Conservation (phyloP, 1,140 invertebrate species). For the Nixonia krombeini region DNA sequence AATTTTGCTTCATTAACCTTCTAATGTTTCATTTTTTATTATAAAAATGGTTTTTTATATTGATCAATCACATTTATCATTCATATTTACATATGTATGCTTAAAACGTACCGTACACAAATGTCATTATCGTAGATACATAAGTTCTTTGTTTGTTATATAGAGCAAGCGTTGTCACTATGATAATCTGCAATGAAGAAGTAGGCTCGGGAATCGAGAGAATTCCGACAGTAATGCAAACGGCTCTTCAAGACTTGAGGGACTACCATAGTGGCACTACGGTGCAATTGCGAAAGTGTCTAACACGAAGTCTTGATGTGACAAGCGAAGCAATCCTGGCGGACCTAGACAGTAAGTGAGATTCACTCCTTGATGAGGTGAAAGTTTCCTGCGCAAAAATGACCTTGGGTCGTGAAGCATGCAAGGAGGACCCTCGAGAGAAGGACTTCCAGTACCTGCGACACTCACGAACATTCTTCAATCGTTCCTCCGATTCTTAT, state of each 20-base stretch:
- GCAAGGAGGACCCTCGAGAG: background rate
- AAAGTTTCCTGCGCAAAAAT: constrained; percentile 12
- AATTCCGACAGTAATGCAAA: constrained; percentile 71
- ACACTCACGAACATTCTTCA: constrained; percentile 8
- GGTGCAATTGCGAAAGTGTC: constrained; percentile 74
- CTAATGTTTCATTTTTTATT: too few relatives aligned
- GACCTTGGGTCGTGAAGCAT: constrained; percentile 6
- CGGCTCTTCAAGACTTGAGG: constrained; percentile 74
- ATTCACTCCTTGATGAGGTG: constrained; percentile 9
- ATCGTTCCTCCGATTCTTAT: constrained; percentile 11
- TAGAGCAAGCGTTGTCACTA: constrained; percentile 69
- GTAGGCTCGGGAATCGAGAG: constrained; percentile 71
- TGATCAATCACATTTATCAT: too few relatives aligned
- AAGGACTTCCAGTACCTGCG: background rate
- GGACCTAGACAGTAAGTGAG: constrained; percentile 76
- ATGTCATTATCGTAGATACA: too few relatives aligned
- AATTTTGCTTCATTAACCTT: too few relatives aligned
- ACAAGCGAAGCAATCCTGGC: constrained; percentile 74
- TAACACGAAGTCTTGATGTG: constrained; percentile 75
- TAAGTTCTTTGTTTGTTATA: too few relatives aligned
- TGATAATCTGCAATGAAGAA: constrained; percentile 76
- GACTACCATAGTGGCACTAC: constrained; percentile 75
- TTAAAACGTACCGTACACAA: too few relatives aligned
- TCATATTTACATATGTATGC: too few relatives aligned
- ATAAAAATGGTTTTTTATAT: too few relatives aligned